Evolutionary conservation across 2,113 vertebrate species (phyloP).

Genomic region (Phalacrocorax aristotelis): DNA sequence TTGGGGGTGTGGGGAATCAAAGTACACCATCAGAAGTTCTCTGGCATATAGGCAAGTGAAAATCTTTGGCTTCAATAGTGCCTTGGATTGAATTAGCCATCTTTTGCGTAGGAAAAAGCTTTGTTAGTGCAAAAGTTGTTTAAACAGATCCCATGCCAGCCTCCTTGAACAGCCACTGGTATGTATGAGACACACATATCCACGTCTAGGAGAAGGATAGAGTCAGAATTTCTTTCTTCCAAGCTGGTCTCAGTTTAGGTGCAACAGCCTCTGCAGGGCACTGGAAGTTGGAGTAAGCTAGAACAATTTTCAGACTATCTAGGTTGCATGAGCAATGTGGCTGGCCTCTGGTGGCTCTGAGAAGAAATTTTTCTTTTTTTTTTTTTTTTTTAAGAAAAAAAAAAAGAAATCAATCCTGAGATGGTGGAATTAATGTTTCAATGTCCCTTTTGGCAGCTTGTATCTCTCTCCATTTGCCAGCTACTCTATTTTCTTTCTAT

Average conservation of each 20-base stretch:
- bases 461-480: conserved; percentile 14
- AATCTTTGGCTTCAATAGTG: background rate
- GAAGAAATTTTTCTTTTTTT: background rate
- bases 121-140: background rate
- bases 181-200: background rate
- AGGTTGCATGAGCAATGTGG: background rate
- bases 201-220: background rate
- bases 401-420: background rate
- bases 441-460: conserved; percentile 26
- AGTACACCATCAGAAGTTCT: background rate
- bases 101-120: background rate
- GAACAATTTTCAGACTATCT: conserved; percentile 2
- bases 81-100: background rate
- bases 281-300: background rate
- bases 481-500: background rate
- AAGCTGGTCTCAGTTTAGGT: background rate
- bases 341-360: conserved; percentile 13
- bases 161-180: background rate
- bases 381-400: background rate
- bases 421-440: conserved; percentile 21
- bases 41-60: accelerated
- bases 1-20: background rate
- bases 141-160: background rate
- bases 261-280: background rate
- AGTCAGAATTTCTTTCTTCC: background rate